These are phyloP conservation scores for Anastrepha ludens DNA, from an alignment of 1,140 invertebrate species.

Conservation along the genomic window DNA sequence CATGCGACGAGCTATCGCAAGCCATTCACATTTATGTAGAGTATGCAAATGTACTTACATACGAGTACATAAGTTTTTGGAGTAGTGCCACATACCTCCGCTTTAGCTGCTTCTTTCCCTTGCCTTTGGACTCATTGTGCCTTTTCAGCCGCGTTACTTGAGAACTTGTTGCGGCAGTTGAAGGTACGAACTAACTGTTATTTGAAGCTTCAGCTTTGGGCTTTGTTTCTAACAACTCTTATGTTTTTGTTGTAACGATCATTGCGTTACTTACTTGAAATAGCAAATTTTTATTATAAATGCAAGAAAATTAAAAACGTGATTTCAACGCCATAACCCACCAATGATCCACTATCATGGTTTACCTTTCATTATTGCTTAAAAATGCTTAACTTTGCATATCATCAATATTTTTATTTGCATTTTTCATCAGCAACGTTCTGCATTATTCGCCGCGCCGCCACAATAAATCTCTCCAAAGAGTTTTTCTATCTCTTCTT, in stretches of 20 bases:
- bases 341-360: no score
- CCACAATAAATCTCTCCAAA: neutral
- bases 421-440: neutral
- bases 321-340: neutral
- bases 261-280: neutral
- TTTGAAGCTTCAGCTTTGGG: neutral
- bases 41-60: neutral
- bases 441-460: neutral
- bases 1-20: no score
- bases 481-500: neutral
- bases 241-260: slow-evolving; percentile 5
- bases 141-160: slow-evolving; percentile 6
- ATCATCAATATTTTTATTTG: neutral
- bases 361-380: neutral
- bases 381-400: neutral
- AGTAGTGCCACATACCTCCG: neutral
- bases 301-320: neutral
- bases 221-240: neutral
- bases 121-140: neutral
- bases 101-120: slow-evolving; percentile 11
- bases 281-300: neutral
- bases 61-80: neutral
- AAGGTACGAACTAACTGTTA: neutral
- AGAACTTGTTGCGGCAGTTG: slow-evolving; percentile 25
- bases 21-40: neutral